Conservation (phyloP, 2,113 vertebrate species). For the Colius striatus region DNA sequence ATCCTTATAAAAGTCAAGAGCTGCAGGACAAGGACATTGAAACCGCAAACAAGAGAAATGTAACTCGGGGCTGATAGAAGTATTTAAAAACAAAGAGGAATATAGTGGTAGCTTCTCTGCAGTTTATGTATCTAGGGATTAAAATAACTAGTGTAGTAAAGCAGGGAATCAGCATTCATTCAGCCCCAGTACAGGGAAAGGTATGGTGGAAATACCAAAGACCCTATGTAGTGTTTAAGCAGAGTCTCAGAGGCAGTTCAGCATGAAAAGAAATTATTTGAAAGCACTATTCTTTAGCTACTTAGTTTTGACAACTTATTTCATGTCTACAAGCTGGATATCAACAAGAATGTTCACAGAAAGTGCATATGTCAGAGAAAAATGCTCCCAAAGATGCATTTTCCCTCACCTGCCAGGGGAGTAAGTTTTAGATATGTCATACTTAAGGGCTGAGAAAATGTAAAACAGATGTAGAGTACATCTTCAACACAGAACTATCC, state of each 20-base stretch:
- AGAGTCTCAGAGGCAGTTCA: not conserved
- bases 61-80: not conserved
- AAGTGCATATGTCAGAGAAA: not conserved
- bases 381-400: not conserved
- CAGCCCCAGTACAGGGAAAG: not conserved
- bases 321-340: not conserved
- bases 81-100: not conserved
- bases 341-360: not conserved
- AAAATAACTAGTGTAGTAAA: slow-evolving; percentile 13
- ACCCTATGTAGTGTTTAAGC: not conserved
- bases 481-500: not conserved
- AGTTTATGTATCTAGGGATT: not conserved
- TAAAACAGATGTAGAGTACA: not conserved
- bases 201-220: not conserved
- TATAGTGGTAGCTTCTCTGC: not conserved
- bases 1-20: not conserved
- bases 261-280: slow-evolving; percentile 33
- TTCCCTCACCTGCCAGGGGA: not conserved
- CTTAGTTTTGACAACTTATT: slow-evolving; percentile 48
- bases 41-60: not conserved
- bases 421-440: not conserved
- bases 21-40: not conserved
- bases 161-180: slow-evolving; percentile 5
- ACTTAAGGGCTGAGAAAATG: not conserved
- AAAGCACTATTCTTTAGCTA: not conserved